Percentiles rank a stretch among this genome's conserved stretches.
These are phyloP conservation scores for Oceanites oceanicus DNA, from an alignment of 2,113 vertebrate species.

Conservation along the genomic window DNA sequence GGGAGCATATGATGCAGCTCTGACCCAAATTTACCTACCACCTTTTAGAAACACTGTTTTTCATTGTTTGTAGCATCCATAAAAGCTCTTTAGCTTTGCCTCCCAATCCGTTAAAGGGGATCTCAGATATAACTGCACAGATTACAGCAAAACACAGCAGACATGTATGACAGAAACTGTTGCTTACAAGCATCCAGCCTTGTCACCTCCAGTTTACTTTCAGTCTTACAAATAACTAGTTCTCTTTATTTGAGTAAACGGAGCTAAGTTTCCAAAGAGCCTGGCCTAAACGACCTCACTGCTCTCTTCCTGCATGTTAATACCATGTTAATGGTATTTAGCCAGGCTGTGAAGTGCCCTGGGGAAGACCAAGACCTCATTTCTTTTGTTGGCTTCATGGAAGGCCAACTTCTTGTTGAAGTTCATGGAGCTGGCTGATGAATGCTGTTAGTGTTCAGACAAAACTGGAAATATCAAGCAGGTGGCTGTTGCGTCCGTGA, in stretches of 20 bases:
- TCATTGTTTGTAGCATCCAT: neutral
- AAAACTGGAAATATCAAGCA: neutral
- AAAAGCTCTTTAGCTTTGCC: neutral
- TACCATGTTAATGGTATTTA: neutral
- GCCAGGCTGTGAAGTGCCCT: neutral
- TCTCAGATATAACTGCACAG: neutral
- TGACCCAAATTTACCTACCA: conserved; percentile 29
- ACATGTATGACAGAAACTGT: neutral
- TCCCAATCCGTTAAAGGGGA: neutral
- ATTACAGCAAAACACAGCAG: neutral
- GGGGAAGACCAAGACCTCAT: neutral
- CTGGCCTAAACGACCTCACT: neutral
- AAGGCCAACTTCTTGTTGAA: neutral
- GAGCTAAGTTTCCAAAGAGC: neutral
- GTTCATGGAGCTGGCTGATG: neutral
- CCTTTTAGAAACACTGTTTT: neutral
- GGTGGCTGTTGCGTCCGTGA: neutral
- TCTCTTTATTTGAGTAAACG: neutral
- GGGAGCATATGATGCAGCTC: neutral
- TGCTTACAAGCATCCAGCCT: neutral
- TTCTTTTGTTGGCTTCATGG: neutral
- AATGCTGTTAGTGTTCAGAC: neutral
- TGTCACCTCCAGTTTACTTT: neutral
- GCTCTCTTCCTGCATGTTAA: neutral
- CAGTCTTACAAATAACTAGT: neutral